These are phyloP conservation scores for Oreochromis spilurus DNA, from an alignment of 2,113 vertebrate genomes.

Conservation along the genomic window DNA sequence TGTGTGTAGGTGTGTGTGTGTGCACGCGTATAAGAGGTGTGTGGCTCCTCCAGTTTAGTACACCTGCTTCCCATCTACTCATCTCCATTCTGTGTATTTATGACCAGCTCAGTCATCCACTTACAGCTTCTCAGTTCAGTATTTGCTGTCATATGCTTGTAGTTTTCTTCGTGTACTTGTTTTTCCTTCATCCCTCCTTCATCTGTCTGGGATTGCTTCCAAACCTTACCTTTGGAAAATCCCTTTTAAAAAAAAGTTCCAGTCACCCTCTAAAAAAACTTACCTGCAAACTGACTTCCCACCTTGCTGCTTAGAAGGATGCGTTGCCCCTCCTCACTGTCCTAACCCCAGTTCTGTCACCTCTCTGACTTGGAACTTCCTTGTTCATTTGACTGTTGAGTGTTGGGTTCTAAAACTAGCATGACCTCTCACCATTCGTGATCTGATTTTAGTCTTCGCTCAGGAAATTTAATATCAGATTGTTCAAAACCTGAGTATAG, in stretches of 20 bases:
- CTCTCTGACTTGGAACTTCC: accelerated
- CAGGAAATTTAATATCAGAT: background rate
- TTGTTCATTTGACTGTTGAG: background rate
- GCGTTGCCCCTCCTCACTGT: background rate
- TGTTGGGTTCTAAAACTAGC: accelerated
- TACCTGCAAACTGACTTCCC: background rate
- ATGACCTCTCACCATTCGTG: accelerated
- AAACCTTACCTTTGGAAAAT: background rate
- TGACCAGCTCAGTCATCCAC: background rate
- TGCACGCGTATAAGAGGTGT: too few species aligned
- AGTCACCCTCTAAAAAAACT: background rate
- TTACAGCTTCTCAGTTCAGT: background rate
- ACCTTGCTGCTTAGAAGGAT: background rate
- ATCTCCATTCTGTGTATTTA: too few species aligned
- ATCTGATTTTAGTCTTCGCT: background rate
- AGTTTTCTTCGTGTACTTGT: background rate
- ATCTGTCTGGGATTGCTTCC: background rate
- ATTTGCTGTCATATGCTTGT: background rate
- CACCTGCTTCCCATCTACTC: too few species aligned
- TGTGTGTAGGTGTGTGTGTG: background rate
- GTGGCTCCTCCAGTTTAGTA: too few species aligned
- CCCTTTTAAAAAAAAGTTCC: background rate
- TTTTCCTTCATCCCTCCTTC: background rate
- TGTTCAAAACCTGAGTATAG: background rate
- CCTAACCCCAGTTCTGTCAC: background rate